phyloP scores from a whole-genome alignment of 2,888 invertebrate species.

The Adineta ricciae region DNA sequence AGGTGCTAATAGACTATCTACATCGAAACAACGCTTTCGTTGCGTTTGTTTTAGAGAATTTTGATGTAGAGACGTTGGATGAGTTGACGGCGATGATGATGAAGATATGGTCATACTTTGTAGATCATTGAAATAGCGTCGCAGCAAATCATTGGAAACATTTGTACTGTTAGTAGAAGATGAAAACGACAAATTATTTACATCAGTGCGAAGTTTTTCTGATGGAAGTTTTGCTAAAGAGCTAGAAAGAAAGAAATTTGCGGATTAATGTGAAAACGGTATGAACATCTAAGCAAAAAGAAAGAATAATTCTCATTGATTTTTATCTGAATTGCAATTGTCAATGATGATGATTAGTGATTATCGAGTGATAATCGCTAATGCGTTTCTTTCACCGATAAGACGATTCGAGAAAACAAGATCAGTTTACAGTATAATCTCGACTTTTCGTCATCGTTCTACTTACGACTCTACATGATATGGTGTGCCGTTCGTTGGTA shows the following conservation, averaged over 20 bases:
- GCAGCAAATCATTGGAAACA: not conserved
- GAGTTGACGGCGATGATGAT: no score
- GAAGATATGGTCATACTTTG: not conserved
- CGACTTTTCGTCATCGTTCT: no score
- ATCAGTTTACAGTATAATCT: no score
- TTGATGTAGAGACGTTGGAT: not conserved
- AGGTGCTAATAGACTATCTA: constrained; percentile 28
- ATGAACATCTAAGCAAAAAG: no score
- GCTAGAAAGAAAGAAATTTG: not conserved
- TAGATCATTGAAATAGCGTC: not conserved
- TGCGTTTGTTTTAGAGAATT: not conserved
- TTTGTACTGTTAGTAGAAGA: not conserved
- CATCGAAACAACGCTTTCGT: constrained; percentile 25
- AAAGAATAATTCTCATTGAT: no score
- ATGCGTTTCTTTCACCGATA: no score
- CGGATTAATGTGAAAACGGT: no score
- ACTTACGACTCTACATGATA: not conserved
- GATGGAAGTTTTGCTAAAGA: not conserved
- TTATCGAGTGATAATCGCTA: no score
- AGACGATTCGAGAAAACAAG: no score
- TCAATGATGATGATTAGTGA: no score
- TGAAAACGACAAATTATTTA: not conserved
- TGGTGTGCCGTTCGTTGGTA: not conserved
- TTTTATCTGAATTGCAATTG: no score
- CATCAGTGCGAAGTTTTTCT: not conserved